Percentiles rank a stretch among this genome's conserved stretches.
Evolutionary conservation across 2,113 vertebrate species (phyloP).

Genomic region (Bubo scandiacus): DNA sequence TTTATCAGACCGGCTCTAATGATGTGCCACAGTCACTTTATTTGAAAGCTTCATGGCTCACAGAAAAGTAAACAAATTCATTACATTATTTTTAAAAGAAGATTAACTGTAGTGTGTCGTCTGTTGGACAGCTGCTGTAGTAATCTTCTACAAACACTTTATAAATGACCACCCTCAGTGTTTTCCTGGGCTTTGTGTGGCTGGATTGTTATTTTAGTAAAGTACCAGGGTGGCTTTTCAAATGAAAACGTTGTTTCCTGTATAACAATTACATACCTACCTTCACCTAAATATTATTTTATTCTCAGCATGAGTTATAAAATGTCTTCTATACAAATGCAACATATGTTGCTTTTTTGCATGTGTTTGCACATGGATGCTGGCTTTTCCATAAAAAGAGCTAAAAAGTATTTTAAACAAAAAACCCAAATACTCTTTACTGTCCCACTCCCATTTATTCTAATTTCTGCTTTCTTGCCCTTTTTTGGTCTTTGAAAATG

Average conservation of each 20-base stretch:
- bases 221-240: slow-evolving; percentile 39
- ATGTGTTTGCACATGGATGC: not conserved
- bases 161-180: slow-evolving; percentile 46
- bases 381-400: not conserved
- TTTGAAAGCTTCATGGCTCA: slow-evolving; percentile 58
- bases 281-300: slow-evolving; percentile 21
- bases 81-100: slow-evolving; percentile 62
- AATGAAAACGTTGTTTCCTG: slow-evolving; percentile 22
- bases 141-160: slow-evolving; percentile 64
- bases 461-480: not conserved
- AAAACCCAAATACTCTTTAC: not conserved
- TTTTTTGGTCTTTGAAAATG: not conserved
- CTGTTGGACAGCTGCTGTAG: slow-evolving; percentile 60
- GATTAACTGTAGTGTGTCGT: slow-evolving; percentile 60
- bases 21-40: slow-evolving; percentile 56
- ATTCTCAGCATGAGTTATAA: not conserved
- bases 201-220: slow-evolving; percentile 38
- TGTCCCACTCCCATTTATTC: not conserved
- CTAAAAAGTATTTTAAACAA: not conserved
- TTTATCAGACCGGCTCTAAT: slow-evolving; percentile 49
- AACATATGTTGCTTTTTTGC: not conserved
- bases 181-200: slow-evolving; percentile 39
- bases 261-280: not conserved
- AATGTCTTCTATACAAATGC: not conserved
- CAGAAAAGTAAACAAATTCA: slow-evolving; percentile 67